A percentile compares a stretch with the other conserved stretches of the same genome.
These are phyloP conservation scores for Halyomorpha halys DNA, from an alignment of 1,140 invertebrate genomes.

Conservation along the genomic window DNA sequence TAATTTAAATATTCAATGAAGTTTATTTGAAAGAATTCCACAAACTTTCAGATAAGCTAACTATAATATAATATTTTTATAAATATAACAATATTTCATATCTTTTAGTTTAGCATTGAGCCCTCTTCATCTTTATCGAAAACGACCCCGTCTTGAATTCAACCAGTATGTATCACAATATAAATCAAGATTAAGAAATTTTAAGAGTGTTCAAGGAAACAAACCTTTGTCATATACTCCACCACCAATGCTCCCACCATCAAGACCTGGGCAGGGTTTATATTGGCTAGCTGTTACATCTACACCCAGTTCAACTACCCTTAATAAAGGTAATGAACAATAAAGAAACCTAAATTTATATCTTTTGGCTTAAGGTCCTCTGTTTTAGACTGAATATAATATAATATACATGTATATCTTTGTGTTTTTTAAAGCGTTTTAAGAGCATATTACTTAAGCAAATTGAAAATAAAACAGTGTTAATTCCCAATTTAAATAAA, in stretches of 20 bases:
- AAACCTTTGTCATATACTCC: constrained; percentile 62
- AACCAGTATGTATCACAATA: constrained; percentile 30
- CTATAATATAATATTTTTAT: not conserved
- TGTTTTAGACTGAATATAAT: no score
- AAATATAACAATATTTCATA: not conserved
- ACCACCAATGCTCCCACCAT: constrained; percentile 82
- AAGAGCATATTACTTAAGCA: no score
- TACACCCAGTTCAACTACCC: constrained; percentile 33
- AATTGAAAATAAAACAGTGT: no score
- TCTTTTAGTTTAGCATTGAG: constrained; percentile 47
- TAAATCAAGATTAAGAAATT: constrained; percentile 46
- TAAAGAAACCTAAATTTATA: no score
- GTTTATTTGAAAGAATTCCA: no score
- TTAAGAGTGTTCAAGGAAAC: constrained; percentile 37
- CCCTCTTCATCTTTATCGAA: constrained; percentile 48
- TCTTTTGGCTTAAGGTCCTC: no score
- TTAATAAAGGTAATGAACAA: constrained; percentile 28
- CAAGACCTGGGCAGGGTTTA: constrained; percentile 72
- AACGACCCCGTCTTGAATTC: constrained; percentile 49
- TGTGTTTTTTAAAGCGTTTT: no score
- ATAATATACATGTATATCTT: no score
- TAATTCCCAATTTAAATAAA: no score
- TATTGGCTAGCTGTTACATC: constrained; percentile 50
- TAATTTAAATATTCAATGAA: no score
- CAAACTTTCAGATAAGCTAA: no score